Base-by-base conservation (phyloP, 2,113 vertebrate species). In the Daphoenositta chrysoptera region DNA sequence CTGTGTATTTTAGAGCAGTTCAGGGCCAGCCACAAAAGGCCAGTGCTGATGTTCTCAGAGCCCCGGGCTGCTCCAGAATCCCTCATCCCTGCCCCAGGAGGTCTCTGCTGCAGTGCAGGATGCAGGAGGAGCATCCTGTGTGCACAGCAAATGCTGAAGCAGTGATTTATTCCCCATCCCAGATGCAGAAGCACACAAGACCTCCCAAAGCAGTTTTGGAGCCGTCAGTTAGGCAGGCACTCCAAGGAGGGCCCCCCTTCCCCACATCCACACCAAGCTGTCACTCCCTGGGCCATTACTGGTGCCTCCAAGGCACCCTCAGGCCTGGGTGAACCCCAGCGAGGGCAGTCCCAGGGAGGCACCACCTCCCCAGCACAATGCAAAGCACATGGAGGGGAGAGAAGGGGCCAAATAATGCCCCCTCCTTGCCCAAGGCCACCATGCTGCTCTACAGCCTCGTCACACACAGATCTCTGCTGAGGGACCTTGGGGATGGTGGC, bases 261-360 rank as follows among this genome's bases (percentile, higher is more conserved):
- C 37, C 51, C 26, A 10, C 2, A 5, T 10, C 56, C 60, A 51
- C 70, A 9, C 1, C 2, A 89, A 47, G 51, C 56, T 70, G 18
- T 57, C 2, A 0, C 16, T 61, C 44, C 63, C 33, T 0, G 1
- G 47, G 39, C 40, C 1, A 1, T 4, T 4, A 15, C n/a, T 0
- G 0, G 22, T 70, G 79, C 19, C 51, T 42, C 37, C 61, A 8
- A 54, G 33, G 60, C 24, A 63, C 24, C 24, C 9, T 10, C 1
- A 51, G n/a, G 17, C 7, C 57, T 14, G n/a, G 17, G 47, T 45
- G 40, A 54, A 48, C 20, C n/a, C 12, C 47, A 27, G 57, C 0
- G 3, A 53, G 9, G 42, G 30, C 70, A 81, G 11, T 28, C 33
- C 31, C 37, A 16, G 40, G 0, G 33, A 54, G 15, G 33, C 19